phyloP scores from a whole-genome alignment of 2,797 vertebrate species.

The Naso thynnoides region DNA sequence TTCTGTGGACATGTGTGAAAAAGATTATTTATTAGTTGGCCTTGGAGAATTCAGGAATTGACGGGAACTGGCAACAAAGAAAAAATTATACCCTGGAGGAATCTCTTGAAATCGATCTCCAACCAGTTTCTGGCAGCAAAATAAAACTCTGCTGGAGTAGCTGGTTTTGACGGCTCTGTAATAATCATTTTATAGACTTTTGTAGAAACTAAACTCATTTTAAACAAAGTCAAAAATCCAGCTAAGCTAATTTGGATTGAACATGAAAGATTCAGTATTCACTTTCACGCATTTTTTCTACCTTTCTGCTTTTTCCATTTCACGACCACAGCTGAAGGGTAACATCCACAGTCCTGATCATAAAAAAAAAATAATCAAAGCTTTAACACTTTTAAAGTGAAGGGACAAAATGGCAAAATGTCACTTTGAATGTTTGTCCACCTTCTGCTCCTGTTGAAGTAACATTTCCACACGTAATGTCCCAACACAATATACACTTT shows the following conservation, averaged over 20 bases:
- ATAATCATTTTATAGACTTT: constrained; percentile 15
- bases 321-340: constrained; percentile 10
- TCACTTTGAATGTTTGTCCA: constrained; percentile 16
- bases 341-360: not conserved
- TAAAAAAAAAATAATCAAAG: too few species aligned
- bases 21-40: constrained; percentile 39
- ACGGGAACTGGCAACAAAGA: constrained; percentile 15
- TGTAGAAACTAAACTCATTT: constrained; percentile 19
- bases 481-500: constrained; percentile 36
- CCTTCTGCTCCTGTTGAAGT: constrained; percentile 23
- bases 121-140: constrained; percentile 24
- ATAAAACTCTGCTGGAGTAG: constrained; percentile 8
- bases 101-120: constrained; percentile 41
- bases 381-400: constrained; percentile 19
- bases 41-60: constrained; percentile 31
- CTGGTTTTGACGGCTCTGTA: constrained; percentile 24
- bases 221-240: constrained; percentile 25
- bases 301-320: not conserved
- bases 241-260: not conserved
- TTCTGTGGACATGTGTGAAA: constrained; percentile 32
- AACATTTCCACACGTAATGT: constrained; percentile 12
- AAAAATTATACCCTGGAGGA: constrained; percentile 33
- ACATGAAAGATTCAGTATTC: constrained; percentile 27
- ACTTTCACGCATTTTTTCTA: not conserved
- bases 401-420: constrained; percentile 4